These are phyloP conservation scores for Glyphotaelius pellucidus DNA, from an alignment of 2,888 invertebrate genomes.

Conservation along the genomic window DNA sequence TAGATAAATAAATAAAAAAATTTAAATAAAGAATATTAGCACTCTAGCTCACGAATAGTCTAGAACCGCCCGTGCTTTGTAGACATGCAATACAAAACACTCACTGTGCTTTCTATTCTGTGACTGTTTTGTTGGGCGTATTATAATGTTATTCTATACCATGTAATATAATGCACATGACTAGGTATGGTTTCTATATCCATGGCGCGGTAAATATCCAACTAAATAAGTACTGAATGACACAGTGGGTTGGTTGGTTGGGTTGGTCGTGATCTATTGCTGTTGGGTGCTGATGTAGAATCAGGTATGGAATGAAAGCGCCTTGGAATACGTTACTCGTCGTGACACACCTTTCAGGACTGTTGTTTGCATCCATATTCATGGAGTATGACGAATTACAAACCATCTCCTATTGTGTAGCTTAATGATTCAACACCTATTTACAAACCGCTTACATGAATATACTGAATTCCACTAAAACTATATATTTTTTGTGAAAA, in stretches of 20 bases:
- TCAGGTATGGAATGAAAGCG: conserved; percentile 17
- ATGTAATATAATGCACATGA: neutral
- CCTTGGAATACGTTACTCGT: neutral
- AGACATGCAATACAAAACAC: too few relatives aligned
- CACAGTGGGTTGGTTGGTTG: neutral
- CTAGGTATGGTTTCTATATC: neutral
- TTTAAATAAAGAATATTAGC: too few relatives aligned
- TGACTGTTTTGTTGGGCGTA: neutral
- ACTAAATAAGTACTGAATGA: neutral
- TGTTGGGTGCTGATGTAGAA: neutral
- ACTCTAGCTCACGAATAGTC: too few relatives aligned
- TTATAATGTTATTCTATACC: neutral
- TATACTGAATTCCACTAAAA: neutral
- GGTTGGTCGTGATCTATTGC: neutral
- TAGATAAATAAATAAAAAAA: too few relatives aligned
- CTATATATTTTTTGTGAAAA: neutral
- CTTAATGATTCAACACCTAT: neutral
- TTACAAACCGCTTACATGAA: neutral
- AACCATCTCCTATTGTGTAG: neutral
- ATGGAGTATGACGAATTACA: neutral
- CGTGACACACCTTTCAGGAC: conserved; percentile 9
- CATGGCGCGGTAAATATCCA: neutral
- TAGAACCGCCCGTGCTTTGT: too few relatives aligned
- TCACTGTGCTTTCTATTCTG: neutral
- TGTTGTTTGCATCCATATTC: neutral